Base-by-base conservation (phyloP, 2,888 invertebrate genomes). In the Germaria angustata region DNA sequence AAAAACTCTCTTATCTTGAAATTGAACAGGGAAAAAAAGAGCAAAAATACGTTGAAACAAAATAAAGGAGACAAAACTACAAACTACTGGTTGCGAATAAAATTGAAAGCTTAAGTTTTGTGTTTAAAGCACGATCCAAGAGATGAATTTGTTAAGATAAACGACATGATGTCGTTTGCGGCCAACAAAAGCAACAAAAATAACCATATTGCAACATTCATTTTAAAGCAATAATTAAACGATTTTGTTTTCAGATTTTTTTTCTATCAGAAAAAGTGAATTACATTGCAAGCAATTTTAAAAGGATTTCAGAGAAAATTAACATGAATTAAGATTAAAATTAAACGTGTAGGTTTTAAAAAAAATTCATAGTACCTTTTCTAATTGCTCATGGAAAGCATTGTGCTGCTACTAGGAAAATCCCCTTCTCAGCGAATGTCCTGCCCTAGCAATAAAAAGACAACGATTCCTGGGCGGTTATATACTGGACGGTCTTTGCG, bases 41-140 rank as follows among this genome's bases (percentile, higher is more conserved):
- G 13, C 34, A 32, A 39, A 24, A 57, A 53, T 39, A 32, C 20
- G n/a, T 9, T 63, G 11, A 22, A n/a, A 34, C 5, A 66, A 51
- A 69, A 46, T 9, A 41, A 51, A 32, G 17, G 36, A 59, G 59
- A 73, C 72, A 73, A 51, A 51, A 53, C 63, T 55, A 65, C 55
- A 66, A n/a, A 68, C 59, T 59, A 51, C 34, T 55, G 59, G 71
- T 51, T 32, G 41, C 39, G 44, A 53, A 36, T 36, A 68, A 77
- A 79, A 79, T 79, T 79, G 69, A 79, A 79, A 82, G 82, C 79
- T 79, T 79, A 82, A 82, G 79, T 82, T 79, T 75, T 66, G 22
- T 75, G 53, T 49, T 65, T 71, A 75, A 71, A 79, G 79, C 82
- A 82, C 75, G 82, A 75, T 75, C 75, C 34, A 34, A 28, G 24